Percentiles rank a stretch among this genome's conserved stretches.
Evolutionary conservation across 53 echinoderm and acorn worm genomes (phyloP).

Genomic region (Holothuria scabra): DNA sequence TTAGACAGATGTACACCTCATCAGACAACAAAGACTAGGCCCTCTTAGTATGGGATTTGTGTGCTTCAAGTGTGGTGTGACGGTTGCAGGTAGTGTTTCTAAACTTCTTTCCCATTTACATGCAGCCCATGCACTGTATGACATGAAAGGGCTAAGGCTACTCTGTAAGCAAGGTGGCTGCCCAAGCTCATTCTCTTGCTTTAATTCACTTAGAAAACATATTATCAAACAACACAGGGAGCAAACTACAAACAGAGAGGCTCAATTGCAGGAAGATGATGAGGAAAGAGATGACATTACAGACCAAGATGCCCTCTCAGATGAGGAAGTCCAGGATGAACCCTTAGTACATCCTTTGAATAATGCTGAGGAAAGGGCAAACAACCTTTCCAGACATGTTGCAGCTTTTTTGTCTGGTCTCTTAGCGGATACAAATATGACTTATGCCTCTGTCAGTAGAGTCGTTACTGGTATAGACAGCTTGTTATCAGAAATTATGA

Average conservation of each 20-base stretch:
- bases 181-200: conserved; percentile 24
- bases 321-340: conserved; percentile 12
- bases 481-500: conserved; percentile 3
- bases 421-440: conserved; percentile 37
- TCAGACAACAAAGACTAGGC: too few species aligned
- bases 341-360: neutral
- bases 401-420: conserved; percentile 15
- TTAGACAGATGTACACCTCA: too few species aligned
- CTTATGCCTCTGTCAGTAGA: conserved; percentile 13
- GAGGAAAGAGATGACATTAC: neutral
- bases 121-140: conserved; percentile 45
- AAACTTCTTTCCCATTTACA: conserved; percentile 3
- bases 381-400: conserved; percentile 12
- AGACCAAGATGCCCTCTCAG: neutral
- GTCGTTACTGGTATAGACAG: conserved; percentile 2
- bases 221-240: conserved; percentile 13
- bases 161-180: conserved; percentile 34
- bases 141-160: neutral
- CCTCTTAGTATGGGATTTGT: conserved; percentile 22
- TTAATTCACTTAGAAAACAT: conserved; percentile 38
- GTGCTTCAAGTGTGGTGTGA: conserved; percentile 17
- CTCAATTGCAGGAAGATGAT: conserved; percentile 2
- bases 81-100: neutral
- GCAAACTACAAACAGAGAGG: conserved; percentile 10
- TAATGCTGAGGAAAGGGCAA: neutral